Evolutionary conservation across 2,113 vertebrate species (phyloP).

Genomic region (Gracilinanus agilis): DNA sequence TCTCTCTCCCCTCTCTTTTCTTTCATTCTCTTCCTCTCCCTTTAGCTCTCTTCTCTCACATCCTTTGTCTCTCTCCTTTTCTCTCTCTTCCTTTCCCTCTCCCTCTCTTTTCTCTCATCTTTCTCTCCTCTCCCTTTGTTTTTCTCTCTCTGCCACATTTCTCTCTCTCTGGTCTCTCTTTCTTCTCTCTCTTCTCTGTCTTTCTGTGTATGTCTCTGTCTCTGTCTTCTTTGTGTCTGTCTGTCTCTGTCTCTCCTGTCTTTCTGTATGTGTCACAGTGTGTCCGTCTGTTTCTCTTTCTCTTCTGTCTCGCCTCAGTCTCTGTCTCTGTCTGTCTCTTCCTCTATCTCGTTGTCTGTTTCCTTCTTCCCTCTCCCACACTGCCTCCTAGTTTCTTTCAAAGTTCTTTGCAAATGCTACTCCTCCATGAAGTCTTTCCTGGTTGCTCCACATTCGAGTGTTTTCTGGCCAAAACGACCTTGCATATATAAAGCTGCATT

Average conservation of each 20-base stretch:
- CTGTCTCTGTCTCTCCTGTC: too few relatives aligned
- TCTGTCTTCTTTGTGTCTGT: too few relatives aligned
- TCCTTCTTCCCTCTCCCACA: not conserved
- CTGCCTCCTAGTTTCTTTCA: not conserved
- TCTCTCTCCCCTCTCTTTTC: not conserved
- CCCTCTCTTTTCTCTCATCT: too few relatives aligned
- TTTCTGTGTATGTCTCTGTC: too few relatives aligned
- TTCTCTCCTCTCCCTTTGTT: too few relatives aligned
- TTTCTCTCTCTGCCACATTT: not conserved
- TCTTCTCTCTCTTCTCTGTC: too few relatives aligned
- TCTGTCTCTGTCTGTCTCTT: not conserved
- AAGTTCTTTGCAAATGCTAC: not conserved
- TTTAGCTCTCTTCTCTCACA: too few relatives aligned
- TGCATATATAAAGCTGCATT: not conserved
- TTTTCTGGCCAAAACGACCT: not conserved
- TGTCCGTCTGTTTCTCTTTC: too few relatives aligned
- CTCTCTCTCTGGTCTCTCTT: not conserved
- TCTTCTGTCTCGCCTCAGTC: too few relatives aligned
- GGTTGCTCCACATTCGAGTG: not conserved
- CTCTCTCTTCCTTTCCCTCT: not conserved
- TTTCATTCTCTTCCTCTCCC: not conserved
- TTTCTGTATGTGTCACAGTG: too few relatives aligned
- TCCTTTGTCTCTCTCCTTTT: too few relatives aligned
- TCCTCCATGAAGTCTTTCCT: constrained; percentile 25
- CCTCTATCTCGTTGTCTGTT: not conserved